A percentile compares a stretch with the other conserved stretches of the same genome.
These are phyloP conservation scores for Drosophila kokeensis DNA, from an alignment of 2,888 invertebrate genomes.

Conservation along the genomic window DNA sequence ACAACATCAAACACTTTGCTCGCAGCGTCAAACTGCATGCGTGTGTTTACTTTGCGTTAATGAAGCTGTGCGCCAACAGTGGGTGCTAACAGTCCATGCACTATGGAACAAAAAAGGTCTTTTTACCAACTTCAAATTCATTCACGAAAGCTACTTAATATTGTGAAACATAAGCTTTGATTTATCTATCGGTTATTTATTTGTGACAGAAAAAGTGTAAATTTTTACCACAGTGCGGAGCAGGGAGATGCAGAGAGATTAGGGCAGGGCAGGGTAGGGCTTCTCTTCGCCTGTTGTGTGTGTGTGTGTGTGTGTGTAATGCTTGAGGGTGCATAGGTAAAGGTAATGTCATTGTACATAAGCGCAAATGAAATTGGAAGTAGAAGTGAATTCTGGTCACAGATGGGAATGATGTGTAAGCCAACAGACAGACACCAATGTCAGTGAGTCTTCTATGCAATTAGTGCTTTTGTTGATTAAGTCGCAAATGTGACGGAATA, in stretches of 20 bases:
- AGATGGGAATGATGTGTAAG: slow-evolving; percentile 16
- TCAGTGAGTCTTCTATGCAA: slow-evolving; percentile 76
- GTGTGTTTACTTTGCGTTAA: slow-evolving; percentile 80
- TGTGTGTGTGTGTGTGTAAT: not conserved
- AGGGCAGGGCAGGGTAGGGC: not conserved
- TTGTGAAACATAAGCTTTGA: not conserved
- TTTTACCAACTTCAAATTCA: not conserved
- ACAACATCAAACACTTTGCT: slow-evolving; percentile 78
- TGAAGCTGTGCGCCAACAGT: slow-evolving; percentile 69
- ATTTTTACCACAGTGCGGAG: not conserved
- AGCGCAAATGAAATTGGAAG: slow-evolving; percentile 74
- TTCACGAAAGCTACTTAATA: not conserved
- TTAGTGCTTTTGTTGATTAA: slow-evolving; percentile 80
- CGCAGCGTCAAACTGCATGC: slow-evolving; percentile 71
- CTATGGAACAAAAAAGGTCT: not conserved
- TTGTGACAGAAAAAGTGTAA: not conserved
- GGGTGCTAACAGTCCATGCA: slow-evolving; percentile 11
- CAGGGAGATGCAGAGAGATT: not conserved
- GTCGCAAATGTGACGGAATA: slow-evolving; percentile 46
- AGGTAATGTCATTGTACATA: slow-evolving; percentile 68
- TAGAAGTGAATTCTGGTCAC: slow-evolving; percentile 44
- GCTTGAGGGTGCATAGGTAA: slow-evolving; percentile 44
- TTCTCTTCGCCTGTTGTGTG: slow-evolving; percentile 18
- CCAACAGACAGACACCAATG: slow-evolving; percentile 67
- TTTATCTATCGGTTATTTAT: not conserved